Conservation (phyloP, 2,888 invertebrate species). For the Lithophane socia region DNA sequence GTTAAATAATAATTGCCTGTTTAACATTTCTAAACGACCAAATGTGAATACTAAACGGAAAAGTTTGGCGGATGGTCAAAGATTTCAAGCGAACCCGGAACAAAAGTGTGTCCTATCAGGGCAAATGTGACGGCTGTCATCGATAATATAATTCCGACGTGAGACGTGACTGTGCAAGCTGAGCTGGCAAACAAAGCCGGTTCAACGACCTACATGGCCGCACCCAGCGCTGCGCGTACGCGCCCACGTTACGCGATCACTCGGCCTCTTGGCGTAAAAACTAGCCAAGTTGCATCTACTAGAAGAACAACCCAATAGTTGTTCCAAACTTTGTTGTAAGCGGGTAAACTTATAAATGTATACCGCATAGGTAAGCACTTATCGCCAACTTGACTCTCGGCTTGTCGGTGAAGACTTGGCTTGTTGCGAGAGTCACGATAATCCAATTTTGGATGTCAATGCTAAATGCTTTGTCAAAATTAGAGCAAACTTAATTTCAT, state of each 20-base stretch:
- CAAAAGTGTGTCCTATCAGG: slow-evolving; percentile 62
- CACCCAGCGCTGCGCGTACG: slow-evolving; percentile 83
- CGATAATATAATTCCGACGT: slow-evolving; percentile 82
- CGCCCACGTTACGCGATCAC: slow-evolving; percentile 83
- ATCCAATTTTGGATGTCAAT: slow-evolving; percentile 9
- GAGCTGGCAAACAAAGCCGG: slow-evolving; percentile 90
- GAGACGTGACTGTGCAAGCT: slow-evolving; percentile 83
- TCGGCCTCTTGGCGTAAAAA: slow-evolving; percentile 70
- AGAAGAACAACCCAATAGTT: slow-evolving; percentile 36
- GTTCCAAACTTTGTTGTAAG: slow-evolving; percentile 27
- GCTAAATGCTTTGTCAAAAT: slow-evolving; percentile 19
- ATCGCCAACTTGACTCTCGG: neutral
- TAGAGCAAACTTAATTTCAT: slow-evolving; percentile 12
- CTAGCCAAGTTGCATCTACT: slow-evolving; percentile 62
- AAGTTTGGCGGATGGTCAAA: slow-evolving; percentile 47
- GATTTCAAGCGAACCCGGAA: slow-evolving; percentile 50
- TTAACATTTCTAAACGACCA: slow-evolving; percentile 31
- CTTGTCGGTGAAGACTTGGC: neutral
- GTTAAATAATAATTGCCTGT: slow-evolving; percentile 35
- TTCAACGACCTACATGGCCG: slow-evolving; percentile 87
- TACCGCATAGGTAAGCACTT: neutral
- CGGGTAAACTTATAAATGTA: slow-evolving; percentile 6
- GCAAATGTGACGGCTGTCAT: slow-evolving; percentile 75
- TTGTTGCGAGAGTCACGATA: slow-evolving; percentile 1
- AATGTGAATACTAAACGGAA: slow-evolving; percentile 39